Conservation (phyloP, 2,888 invertebrate species). For the Plutella xylostella region DNA sequence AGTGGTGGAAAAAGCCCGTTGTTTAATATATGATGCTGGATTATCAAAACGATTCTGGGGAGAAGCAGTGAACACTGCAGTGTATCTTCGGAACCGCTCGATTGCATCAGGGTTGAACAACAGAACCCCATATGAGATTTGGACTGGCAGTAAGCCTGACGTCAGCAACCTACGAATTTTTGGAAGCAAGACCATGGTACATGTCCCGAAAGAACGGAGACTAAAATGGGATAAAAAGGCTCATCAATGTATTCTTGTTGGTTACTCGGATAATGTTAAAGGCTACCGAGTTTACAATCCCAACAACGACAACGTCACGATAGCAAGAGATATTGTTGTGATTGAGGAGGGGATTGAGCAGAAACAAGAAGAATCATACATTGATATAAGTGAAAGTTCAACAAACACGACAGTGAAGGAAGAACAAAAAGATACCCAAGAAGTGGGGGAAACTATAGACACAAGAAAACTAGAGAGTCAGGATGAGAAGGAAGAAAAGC, state of each 20-base stretch:
- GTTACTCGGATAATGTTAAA: slow-evolving; percentile 1
- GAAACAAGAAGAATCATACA: not conserved
- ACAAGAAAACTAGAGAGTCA: too few relatives aligned
- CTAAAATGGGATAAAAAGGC: slow-evolving; percentile 1
- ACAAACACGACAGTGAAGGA: not conserved
- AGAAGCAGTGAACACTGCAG: too few relatives aligned
- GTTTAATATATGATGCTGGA: too few relatives aligned
- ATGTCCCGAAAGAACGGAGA: slow-evolving; percentile 3
- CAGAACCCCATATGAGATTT: not conserved
- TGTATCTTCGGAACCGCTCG: too few relatives aligned
- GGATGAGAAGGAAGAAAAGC: too few relatives aligned
- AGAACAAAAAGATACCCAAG: not conserved
- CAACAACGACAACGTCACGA: not conserved
- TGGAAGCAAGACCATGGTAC: not conserved
- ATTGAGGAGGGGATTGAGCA: not conserved
- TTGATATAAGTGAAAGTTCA: not conserved
- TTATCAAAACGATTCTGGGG: too few relatives aligned
- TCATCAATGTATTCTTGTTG: not conserved
- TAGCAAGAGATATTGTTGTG: slow-evolving; percentile 4
- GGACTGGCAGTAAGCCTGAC: not conserved
- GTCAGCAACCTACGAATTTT: not conserved
- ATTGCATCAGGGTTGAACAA: not conserved
- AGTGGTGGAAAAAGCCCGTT: too few relatives aligned
- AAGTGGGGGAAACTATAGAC: not conserved
- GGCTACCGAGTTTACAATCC: slow-evolving; percentile 1